These are phyloP conservation scores for Auanema sp. DNA, from an alignment of 2,888 invertebrate species.

Conservation along the genomic window DNA sequence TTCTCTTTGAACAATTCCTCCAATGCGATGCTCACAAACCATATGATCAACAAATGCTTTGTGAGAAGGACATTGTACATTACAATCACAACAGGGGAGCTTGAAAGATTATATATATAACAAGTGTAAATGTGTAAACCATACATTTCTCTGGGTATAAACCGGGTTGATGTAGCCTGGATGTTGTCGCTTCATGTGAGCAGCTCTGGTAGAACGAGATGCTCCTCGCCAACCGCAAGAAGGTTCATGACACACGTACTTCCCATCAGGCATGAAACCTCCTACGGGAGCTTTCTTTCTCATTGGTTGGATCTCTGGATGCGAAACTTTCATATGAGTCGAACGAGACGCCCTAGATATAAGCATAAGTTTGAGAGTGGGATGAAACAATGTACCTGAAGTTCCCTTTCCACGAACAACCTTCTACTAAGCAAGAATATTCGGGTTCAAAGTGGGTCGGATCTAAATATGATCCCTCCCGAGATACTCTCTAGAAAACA, in stretches of 20 bases:
- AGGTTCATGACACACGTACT: constrained; percentile 38
- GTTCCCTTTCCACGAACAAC: constrained; percentile 44
- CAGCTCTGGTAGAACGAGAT: constrained; percentile 36
- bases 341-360: constrained; percentile 27
- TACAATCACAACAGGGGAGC: constrained; percentile 32
- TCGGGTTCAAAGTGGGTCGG: constrained; percentile 23
- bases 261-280: constrained; percentile 35
- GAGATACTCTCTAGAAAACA: constrained; percentile 27
- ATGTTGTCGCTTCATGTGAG: constrained; percentile 41
- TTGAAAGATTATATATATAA: neutral
- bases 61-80: constrained; percentile 20
- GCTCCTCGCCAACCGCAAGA: constrained; percentile 44
- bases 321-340: constrained; percentile 31
- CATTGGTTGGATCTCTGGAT: constrained; percentile 26
- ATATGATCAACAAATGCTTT: constrained; percentile 36
- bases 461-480: constrained; percentile 25
- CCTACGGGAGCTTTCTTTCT: constrained; percentile 21
- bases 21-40: constrained; percentile 27
- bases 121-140: neutral
- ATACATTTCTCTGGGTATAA: constrained; percentile 24
- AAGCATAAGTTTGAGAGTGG: neutral
- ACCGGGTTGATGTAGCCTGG: constrained; percentile 25
- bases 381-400: constrained; percentile 19
- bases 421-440: constrained; percentile 30
- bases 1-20: constrained; percentile 31